Evolutionary conservation across 2,113 vertebrate species (phyloP).

Genomic region (Grantiella picta): DNA sequence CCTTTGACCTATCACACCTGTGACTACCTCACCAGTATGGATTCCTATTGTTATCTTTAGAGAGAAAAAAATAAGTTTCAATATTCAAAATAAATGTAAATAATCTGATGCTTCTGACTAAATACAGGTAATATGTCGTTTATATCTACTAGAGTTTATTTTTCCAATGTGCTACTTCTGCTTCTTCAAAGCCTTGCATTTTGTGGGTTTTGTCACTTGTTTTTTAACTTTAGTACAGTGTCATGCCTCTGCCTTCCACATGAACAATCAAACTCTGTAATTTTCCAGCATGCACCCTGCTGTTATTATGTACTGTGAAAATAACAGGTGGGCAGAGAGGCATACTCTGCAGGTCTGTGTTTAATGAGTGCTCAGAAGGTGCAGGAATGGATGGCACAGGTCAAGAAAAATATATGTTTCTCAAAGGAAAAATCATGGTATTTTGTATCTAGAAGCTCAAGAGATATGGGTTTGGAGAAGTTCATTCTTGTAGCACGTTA

Average conservation of each 20-base stretch:
- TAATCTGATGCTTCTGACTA: background rate
- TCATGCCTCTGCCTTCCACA: background rate
- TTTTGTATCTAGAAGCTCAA: background rate
- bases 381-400: background rate
- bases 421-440: background rate
- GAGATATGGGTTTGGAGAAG: background rate
- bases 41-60: slow-evolving; percentile 95
- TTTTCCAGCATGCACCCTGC: background rate
- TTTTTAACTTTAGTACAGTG: background rate
- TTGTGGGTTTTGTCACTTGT: background rate
- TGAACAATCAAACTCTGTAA: background rate
- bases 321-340: background rate
- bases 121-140: background rate
- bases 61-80: background rate
- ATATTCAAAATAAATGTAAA: background rate
- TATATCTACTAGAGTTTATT: background rate
- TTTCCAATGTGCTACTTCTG: background rate
- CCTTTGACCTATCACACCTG: slow-evolving; percentile 96
- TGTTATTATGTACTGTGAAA: background rate
- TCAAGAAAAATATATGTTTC: background rate
- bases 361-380: background rate
- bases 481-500: background rate
- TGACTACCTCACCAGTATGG: slow-evolving; percentile 97
- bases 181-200: background rate
- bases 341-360: background rate